Conservation (phyloP, 2,797 vertebrate genomes). For the Podarcis siculus region DNA sequence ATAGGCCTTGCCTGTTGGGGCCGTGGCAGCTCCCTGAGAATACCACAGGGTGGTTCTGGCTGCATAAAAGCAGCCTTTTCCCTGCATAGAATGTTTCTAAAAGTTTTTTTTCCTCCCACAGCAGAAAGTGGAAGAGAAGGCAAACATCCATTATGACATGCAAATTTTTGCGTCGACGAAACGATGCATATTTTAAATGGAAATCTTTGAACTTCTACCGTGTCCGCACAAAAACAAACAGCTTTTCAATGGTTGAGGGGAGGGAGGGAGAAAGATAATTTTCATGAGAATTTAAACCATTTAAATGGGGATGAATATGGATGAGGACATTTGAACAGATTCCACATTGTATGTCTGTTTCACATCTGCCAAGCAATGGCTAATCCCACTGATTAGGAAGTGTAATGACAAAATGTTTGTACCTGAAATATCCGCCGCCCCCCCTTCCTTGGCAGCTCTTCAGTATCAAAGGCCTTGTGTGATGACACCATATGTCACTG, state of each 20-base stretch:
- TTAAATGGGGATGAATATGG: slow-evolving; percentile 72
- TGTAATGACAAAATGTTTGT: slow-evolving; percentile 60
- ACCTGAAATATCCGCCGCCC: slow-evolving; percentile 42
- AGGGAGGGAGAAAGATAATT: slow-evolving; percentile 49
- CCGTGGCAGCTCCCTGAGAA: neutral
- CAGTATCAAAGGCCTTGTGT: slow-evolving; percentile 52
- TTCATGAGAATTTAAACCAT: slow-evolving; percentile 70
- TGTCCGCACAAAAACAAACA: slow-evolving; percentile 61
- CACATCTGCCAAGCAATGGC: slow-evolving; percentile 66
- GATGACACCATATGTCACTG: slow-evolving; percentile 68
- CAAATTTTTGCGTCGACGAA: slow-evolving; percentile 67
- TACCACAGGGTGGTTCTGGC: no score
- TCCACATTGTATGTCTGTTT: slow-evolving; percentile 58
- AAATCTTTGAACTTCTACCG: slow-evolving; percentile 64
- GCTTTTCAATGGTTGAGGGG: slow-evolving; percentile 62
- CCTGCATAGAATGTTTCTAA: slow-evolving; percentile 42
- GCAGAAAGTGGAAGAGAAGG: slow-evolving; percentile 49
- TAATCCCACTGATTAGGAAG: slow-evolving; percentile 71
- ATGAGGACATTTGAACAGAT: slow-evolving; percentile 66
- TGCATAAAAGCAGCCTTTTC: slow-evolving; percentile 39
- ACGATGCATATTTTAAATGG: slow-evolving; percentile 67
- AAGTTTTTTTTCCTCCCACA: slow-evolving; percentile 38
- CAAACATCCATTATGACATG: slow-evolving; percentile 63
- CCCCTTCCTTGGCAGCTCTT: slow-evolving; percentile 43
- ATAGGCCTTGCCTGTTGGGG: neutral